Base-by-base conservation (phyloP, 1,140 invertebrate genomes). In the Melitaea cinxia region DNA sequence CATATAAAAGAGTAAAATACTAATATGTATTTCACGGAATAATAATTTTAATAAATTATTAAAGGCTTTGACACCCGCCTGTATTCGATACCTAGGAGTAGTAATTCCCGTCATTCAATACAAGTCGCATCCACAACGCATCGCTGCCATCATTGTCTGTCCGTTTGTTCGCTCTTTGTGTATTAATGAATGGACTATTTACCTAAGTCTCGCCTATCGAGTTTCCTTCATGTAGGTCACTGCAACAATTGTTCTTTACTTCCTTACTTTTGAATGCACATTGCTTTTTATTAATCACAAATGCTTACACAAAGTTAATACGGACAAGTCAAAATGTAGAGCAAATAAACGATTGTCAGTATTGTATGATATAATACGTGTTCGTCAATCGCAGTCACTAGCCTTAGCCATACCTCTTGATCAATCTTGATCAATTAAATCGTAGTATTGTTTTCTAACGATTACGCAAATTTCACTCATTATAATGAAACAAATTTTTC, bases 51-150 rank as follows among this genome's bases (percentile, higher is more conserved):
- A 3, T 28, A 3, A 3, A 28, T 7, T 28, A 28, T 28, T 7
- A 28, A 28, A 28, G 3, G 3, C 26, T 28, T 28, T 7, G 7
- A 28, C 7, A 3, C 26, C 73, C 76, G 4, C 55, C 71, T 76
- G 65, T 79, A 77, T 65, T 0, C 14, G 6, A 30, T 53, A 52
- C 52, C 45, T 45, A 60, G 63, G 37, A 68, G 62, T 47, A 75
- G 62, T 70, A 74, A 78, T 72, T 69, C 75, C 64, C 70, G 68
- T 66, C 65, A 75, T 72, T 72, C 68, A 75, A 76, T 77, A 75
- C 72, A 75, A 75, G 70, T 72, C 78, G 77, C 73, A 66, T 78
- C 80, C 68, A 78, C 75, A 73, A 72, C 69, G 75, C 78, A 76
- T 50, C 72, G 79, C 28, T 59, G 26, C 19, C 57, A 17, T 15